Evolutionary conservation across 2,797 vertebrate genomes (phyloP).

Genomic region (Scomberomorus guttatus): DNA sequence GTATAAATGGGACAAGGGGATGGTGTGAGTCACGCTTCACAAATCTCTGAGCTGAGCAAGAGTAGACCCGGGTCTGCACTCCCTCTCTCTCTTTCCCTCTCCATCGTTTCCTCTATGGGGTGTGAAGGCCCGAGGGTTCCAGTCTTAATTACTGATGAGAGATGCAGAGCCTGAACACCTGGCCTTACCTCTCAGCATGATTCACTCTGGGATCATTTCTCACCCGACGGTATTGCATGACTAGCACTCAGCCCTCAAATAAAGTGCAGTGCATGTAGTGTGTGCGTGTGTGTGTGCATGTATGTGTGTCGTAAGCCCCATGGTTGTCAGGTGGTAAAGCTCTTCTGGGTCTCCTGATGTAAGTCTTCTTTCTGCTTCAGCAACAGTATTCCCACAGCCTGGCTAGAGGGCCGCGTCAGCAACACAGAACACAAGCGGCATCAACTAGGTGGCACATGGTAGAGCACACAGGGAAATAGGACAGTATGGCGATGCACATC

Average conservation of each 20-base stretch:
- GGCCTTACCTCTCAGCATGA: constrained; percentile 66
- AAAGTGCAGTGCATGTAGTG: constrained; percentile 1
- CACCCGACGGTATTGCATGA: constrained; percentile 49
- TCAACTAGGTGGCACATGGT: not conserved
- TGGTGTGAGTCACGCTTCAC: constrained; percentile 55
- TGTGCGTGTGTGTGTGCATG: constrained; percentile 11
- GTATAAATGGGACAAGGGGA: constrained; percentile 53
- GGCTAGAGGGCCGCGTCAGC: constrained; percentile 3
- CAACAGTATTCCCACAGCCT: constrained; percentile 20
- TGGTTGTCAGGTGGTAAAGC: constrained; percentile 44
- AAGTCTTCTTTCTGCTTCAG: constrained; percentile 30
- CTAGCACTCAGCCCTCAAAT: constrained; percentile 37
- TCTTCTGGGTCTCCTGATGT: constrained; percentile 35
- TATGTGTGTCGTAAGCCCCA: constrained; percentile 5
- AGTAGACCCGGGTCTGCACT: constrained; percentile 19
- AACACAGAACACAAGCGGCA: constrained; percentile 5
- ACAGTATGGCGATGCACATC: not conserved
- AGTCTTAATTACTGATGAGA: constrained; percentile 80
- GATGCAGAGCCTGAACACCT: constrained; percentile 73
- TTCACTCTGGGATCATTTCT: constrained; percentile 64
- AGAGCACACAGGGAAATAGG: not conserved
- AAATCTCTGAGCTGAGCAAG: constrained; percentile 37
- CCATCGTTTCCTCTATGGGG: constrained; percentile 46
- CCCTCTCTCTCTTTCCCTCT: constrained; percentile 21
- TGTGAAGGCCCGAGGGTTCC: constrained; percentile 65